Conservation (phyloP, 2,113 vertebrate species). For the Ifrita kowaldi region DNA sequence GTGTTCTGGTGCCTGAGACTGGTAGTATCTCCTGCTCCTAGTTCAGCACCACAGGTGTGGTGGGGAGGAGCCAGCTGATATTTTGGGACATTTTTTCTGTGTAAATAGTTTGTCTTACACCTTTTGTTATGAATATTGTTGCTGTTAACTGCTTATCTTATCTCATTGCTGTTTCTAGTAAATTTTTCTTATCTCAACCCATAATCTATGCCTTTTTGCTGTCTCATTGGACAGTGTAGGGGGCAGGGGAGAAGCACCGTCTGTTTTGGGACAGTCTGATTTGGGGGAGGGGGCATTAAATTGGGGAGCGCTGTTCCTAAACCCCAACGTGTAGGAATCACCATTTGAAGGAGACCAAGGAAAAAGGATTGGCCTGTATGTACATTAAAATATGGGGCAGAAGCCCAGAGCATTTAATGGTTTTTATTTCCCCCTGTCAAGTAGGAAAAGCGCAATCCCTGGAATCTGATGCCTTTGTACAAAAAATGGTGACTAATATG, state of each 20-base stretch:
- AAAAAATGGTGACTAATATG: slow-evolving; percentile 39
- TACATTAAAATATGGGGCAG: neutral
- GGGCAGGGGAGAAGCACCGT: neutral
- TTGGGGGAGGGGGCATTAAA: neutral
- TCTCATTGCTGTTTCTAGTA: neutral
- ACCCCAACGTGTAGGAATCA: neutral
- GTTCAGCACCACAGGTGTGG: neutral
- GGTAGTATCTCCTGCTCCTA: neutral
- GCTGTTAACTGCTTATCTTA: neutral
- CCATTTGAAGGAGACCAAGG: neutral
- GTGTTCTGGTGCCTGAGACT: neutral
- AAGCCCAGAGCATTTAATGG: neutral
- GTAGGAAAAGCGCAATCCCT: neutral
- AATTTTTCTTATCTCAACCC: neutral
- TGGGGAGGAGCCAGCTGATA: neutral
- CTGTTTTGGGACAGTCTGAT: neutral
- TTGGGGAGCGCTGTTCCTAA: neutral
- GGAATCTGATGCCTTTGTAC: slow-evolving; percentile 19
- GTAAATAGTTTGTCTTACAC: neutral
- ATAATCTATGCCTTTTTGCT: neutral
- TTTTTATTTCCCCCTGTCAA: neutral
- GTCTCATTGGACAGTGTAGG: rapidly evolving
- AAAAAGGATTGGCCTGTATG: neutral
- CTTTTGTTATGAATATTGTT: neutral
- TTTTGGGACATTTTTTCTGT: neutral